Evolutionary conservation across 1,140 invertebrate genomes (phyloP).

Genomic region (Portunus trituberculatus): DNA sequence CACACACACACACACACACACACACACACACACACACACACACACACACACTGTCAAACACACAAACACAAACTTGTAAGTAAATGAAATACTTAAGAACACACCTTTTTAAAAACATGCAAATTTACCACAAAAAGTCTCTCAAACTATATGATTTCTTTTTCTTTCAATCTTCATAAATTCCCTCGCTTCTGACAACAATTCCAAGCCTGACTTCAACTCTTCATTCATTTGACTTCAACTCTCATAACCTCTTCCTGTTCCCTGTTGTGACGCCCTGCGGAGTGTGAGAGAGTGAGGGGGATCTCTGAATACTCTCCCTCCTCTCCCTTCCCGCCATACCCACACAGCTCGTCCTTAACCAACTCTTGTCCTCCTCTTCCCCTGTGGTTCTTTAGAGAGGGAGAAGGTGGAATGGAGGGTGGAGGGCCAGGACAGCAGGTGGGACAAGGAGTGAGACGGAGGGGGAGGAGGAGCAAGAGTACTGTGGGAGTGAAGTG

Average conservation of each 20-base stretch:
- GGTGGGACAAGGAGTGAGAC: neutral
- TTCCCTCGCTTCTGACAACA: too few species aligned
- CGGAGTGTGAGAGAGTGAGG: neutral
- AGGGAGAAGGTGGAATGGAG: neutral
- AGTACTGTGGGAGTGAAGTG: neutral
- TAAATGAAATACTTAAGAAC: too few species aligned
- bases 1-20: conserved; percentile 36
- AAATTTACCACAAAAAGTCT: too few species aligned
- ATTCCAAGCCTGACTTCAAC: neutral
- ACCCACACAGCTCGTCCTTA: too few species aligned
- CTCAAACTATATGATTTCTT: too few species aligned
- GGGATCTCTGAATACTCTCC: neutral
- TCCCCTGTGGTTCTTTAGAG: neutral
- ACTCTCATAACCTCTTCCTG: neutral
- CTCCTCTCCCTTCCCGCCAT: conserved; percentile 6
- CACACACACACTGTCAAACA: neutral
- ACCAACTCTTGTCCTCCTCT: too few species aligned
- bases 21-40: conserved; percentile 38
- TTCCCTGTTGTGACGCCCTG: neutral
- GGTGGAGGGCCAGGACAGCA: neutral
- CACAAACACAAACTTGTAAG: too few species aligned
- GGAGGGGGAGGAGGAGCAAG: neutral
- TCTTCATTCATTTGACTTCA: neutral
- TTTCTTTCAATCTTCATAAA: too few species aligned
- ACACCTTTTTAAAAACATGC: too few species aligned